phyloP scores from a whole-genome alignment of 2,888 invertebrate species.

The Teinopalpus imperialis region DNA sequence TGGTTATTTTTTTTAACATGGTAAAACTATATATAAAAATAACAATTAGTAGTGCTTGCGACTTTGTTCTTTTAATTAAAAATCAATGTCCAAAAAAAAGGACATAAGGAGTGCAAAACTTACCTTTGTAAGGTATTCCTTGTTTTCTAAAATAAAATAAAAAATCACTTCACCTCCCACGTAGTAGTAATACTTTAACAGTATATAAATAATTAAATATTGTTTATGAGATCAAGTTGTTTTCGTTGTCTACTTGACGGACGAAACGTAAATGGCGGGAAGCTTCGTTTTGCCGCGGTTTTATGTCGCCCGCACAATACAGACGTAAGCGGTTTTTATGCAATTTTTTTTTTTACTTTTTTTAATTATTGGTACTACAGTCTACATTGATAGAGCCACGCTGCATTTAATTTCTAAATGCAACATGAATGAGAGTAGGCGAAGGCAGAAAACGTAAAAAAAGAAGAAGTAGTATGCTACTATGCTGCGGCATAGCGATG shows the following conservation, averaged over 20 bases:
- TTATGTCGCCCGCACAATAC: conserved; percentile 17
- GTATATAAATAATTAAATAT: neutral
- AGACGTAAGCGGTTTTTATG: conserved; percentile 15
- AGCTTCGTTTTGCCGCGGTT: conserved; percentile 9
- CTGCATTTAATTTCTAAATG: too few species aligned
- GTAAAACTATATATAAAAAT: too few species aligned
- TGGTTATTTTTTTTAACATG: too few species aligned
- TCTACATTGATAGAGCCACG: too few species aligned
- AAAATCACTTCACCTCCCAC: conserved; percentile 18
- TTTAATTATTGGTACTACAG: neutral
- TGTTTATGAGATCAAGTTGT: conserved; percentile 13
- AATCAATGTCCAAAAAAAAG: too few species aligned
- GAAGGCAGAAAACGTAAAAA: too few species aligned
- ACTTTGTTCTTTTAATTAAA: too few species aligned
- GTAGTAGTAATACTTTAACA: neutral
- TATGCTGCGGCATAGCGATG: too few species aligned
- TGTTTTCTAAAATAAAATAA: neutral
- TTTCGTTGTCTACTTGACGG: conserved; percentile 13
- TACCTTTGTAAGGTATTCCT: conserved; percentile 18
- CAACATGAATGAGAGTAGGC: too few species aligned
- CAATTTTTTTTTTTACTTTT: neutral
- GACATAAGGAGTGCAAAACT: too few species aligned
- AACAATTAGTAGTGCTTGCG: too few species aligned
- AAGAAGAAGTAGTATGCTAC: too few species aligned
- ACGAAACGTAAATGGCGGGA: conserved; percentile 17